Evolutionary conservation across 2,113 vertebrate species (phyloP).

Genomic region (Oryzias curvinotus): DNA sequence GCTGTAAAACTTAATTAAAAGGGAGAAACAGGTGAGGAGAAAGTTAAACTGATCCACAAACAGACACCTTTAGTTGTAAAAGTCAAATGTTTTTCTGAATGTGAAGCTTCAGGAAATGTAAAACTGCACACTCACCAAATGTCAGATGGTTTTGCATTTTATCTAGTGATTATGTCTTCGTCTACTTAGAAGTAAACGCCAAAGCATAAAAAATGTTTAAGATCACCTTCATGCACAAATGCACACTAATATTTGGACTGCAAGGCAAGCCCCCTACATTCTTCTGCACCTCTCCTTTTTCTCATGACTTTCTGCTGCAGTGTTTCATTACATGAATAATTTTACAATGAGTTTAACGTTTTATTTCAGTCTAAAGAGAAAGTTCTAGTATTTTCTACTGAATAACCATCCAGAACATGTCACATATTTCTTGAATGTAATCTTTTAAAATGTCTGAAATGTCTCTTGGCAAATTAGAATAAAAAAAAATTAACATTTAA

Average conservation of each 20-base stretch:
- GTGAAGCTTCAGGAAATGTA: too few species aligned
- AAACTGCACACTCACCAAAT: too few species aligned
- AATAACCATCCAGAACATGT: too few species aligned
- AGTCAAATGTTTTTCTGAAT: background rate
- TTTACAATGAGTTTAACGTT: too few species aligned
- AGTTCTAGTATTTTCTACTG: too few species aligned
- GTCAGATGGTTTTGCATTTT: too few species aligned
- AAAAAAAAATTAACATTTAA: background rate
- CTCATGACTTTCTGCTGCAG: slow-evolving; percentile 36
- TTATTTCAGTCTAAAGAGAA: too few species aligned
- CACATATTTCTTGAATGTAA: too few species aligned
- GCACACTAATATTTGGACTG: slow-evolving; percentile 56
- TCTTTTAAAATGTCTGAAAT: too few species aligned
- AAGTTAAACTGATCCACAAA: slow-evolving; percentile 32
- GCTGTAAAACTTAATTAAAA: slow-evolving; percentile 50
- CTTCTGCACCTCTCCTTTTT: slow-evolving; percentile 35
- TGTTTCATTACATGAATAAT: background rate
- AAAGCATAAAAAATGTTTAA: slow-evolving; percentile 46
- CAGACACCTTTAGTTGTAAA: background rate
- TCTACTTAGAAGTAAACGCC: too few species aligned
- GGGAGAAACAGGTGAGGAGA: slow-evolving; percentile 14
- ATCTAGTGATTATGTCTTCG: too few species aligned
- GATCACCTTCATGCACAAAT: slow-evolving; percentile 69
- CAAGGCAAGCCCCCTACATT: slow-evolving; percentile 34
- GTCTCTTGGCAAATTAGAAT: background rate